A percentile compares a stretch with the other conserved stretches of the same genome.
These are phyloP conservation scores for Acanthurus lineatus DNA, from an alignment of 2,797 vertebrate genomes.

Conservation along the genomic window DNA sequence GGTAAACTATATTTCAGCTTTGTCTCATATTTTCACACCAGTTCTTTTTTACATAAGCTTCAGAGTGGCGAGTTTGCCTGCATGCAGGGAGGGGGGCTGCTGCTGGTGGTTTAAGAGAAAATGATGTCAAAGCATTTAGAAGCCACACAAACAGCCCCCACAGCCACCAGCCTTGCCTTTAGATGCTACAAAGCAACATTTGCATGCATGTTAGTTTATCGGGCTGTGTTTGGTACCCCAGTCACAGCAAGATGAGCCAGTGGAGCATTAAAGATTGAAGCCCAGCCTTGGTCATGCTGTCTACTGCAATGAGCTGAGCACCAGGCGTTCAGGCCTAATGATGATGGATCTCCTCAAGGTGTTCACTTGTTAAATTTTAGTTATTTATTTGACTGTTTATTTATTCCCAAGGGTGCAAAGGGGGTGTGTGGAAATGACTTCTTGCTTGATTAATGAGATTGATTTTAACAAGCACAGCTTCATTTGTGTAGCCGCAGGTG, in stretches of 20 bases:
- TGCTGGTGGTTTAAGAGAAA: not conserved
- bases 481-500: slow-evolving; percentile 7
- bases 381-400: slow-evolving; percentile 41
- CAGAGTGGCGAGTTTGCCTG: not conserved
- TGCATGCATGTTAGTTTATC: slow-evolving; percentile 20
- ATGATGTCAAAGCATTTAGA: not conserved
- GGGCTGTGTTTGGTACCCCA: slow-evolving; percentile 25
- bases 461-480: slow-evolving; percentile 22
- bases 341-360: slow-evolving; percentile 54
- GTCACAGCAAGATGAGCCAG: slow-evolving; percentile 26
- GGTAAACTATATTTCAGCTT: not conserved
- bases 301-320: not conserved
- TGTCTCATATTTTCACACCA: not conserved
- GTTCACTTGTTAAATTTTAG: slow-evolving; percentile 34
- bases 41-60: not conserved
- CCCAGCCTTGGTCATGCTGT: slow-evolving; percentile 11
- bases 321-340: slow-evolving; percentile 15
- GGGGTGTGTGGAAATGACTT: not conserved
- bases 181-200: slow-evolving; percentile 26
- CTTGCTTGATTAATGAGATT: slow-evolving; percentile 36
- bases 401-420: slow-evolving; percentile 6
- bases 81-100: no score
- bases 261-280: slow-evolving; percentile 35
- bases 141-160: not conserved
- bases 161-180: not conserved